Evolutionary conservation across 1,140 invertebrate species (phyloP).

Genomic region (Homarus americanus): DNA sequence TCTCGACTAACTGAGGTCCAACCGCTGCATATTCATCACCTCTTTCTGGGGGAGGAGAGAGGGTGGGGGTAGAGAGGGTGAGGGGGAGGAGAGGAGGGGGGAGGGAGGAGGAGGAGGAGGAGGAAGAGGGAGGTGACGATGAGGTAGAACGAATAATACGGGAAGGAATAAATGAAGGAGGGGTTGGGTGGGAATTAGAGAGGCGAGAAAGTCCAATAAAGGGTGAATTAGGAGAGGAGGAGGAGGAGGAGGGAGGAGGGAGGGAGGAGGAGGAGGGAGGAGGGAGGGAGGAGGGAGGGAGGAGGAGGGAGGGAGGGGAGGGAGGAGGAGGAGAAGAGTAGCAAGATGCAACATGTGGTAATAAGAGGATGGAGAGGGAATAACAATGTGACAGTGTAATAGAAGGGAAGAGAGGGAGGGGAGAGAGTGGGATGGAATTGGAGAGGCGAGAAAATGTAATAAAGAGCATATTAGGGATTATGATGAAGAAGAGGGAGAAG

Average conservation of each 20-base stretch:
- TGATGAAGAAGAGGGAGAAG: not conserved
- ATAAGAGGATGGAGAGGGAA: not conserved
- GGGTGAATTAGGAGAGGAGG: not conserved
- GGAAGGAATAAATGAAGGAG: too few species aligned
- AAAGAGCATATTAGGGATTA: not conserved
- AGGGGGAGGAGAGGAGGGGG: not conserved
- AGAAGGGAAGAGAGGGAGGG: not conserved
- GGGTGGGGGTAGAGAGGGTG: not conserved
- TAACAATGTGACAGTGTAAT: too few species aligned
- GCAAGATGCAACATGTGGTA: not conserved
- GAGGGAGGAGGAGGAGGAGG: slow-evolving; percentile 12
- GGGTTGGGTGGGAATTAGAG: too few species aligned
- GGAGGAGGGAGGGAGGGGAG: slow-evolving; percentile 1
- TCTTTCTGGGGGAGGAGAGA: not conserved
- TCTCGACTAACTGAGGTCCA: not conserved
- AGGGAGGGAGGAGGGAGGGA: not conserved
- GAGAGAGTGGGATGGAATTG: not conserved
- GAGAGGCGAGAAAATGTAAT: not conserved
- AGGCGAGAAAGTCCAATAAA: not conserved
- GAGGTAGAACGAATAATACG: too few species aligned
- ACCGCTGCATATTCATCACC: not conserved
- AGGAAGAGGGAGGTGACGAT: not conserved
- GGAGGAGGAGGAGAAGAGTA: not conserved
- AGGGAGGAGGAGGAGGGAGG: not conserved
- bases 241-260: slow-evolving; percentile 22